Base-by-base conservation (phyloP, 2,888 invertebrate genomes). In the Lithophane socia region DNA sequence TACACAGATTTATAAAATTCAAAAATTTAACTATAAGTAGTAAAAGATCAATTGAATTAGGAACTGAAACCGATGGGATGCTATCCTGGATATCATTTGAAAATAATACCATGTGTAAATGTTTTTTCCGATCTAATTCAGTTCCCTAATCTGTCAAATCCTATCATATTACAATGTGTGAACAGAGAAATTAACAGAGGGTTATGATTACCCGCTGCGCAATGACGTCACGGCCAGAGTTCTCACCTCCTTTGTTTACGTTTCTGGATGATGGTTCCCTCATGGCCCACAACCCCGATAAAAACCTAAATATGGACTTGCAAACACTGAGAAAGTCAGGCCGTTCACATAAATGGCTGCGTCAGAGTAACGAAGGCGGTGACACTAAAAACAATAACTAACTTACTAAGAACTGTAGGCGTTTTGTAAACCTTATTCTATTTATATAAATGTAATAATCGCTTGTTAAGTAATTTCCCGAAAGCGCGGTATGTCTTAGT, bases 211-310 rank as follows among this genome's bases (percentile, higher is more conserved):
- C 65, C 64, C 76, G 37, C 71, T 72, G 76, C 13, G 29, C 56
- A 49, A 56, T 88, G 88, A 84, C 82, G 84, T 88, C 87, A 88
- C 67, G 21, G 29, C 37, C 42, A 5, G 37, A 70, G 70, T 75
- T 73, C 68, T 75, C 85, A 68, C 44, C 64, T 79, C 63, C 44
- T 87, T 58, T 83, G 63, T 86, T 74, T 84, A 83, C 73, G 16
- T 73, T 74, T 76, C 44, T 56, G 66, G 42, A 65, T 78, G 81
- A 86, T 76, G 78, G 56, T 80, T 86, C 66, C 84, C 73, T 83
- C 73, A 86, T 79, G 86, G 84, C 86, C 65, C 47, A 66, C 67
- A 73, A 70, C 61, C 56, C 61, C 58, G 58, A 82, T 67, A 66
- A 63, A 69, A 82, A 86, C 49, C 74, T 78, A 85, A 85, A 83